A percentile compares a stretch with the other conserved stretches of the same genome.
Evolutionary conservation across 2,797 vertebrate species (phyloP).

Genomic region (Thamnophis elegans): DNA sequence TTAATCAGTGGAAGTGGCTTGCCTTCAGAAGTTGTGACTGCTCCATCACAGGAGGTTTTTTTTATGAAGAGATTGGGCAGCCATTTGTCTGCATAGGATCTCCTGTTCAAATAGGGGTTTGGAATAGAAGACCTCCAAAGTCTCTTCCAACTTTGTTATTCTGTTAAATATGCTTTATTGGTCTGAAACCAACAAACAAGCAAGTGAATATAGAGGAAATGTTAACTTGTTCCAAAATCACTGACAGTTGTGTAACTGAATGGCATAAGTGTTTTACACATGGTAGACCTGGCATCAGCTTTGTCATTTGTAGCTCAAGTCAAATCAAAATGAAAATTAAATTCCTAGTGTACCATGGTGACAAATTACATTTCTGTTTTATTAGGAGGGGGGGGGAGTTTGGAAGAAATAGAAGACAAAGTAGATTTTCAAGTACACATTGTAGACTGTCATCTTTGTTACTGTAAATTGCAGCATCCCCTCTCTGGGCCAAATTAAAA

Average conservation of each 20-base stretch:
- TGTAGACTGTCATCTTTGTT: background rate
- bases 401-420: background rate
- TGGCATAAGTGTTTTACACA: background rate
- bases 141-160: background rate
- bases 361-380: constrained; percentile 7
- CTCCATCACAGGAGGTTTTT: background rate
- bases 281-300: background rate
- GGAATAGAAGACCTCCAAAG: background rate
- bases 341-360: background rate
- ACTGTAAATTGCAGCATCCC: background rate
- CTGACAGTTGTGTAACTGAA: background rate
- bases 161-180: background rate
- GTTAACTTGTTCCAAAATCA: background rate
- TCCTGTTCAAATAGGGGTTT: background rate
- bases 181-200: background rate
- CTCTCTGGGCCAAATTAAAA: background rate
- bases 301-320: background rate
- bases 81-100: background rate
- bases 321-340: constrained; percentile 13
- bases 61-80: background rate
- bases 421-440: background rate
- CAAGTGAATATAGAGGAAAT: background rate
- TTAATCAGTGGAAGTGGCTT: background rate
- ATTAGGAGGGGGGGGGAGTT: background rate
- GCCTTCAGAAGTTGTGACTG: background rate